phyloP scores from a whole-genome alignment of 2,797 vertebrate genomes.

The Melanotaenia pygmaea region DNA sequence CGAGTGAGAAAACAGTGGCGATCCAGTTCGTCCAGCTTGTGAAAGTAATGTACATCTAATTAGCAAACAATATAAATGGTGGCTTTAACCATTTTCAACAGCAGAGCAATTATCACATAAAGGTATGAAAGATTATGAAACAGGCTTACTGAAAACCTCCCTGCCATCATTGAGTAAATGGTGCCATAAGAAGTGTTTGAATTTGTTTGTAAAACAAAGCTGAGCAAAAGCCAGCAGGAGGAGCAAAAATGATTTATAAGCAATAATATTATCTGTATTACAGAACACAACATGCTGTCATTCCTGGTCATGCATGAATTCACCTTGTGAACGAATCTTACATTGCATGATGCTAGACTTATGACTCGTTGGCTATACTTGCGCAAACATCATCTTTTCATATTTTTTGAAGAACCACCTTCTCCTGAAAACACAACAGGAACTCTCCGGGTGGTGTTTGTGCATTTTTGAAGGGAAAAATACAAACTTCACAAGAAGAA shows the following conservation, averaged over 20 bases:
- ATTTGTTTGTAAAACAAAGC: constrained; percentile 1
- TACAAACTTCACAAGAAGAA: constrained; percentile 5
- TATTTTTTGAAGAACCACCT: constrained; percentile 37
- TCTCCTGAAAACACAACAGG: constrained; percentile 36
- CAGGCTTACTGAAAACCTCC: constrained; percentile 33
- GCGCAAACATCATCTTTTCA: constrained; percentile 51
- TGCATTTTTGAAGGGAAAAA: constrained; percentile 11
- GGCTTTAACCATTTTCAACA: constrained; percentile 17
- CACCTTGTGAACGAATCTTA: constrained; percentile 40
- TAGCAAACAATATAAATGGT: constrained; percentile 17
- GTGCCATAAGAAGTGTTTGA: constrained; percentile 22
- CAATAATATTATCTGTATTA: constrained; percentile 45
- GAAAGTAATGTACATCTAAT: not conserved
- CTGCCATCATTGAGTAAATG: not conserved
- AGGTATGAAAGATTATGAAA: constrained; percentile 34
- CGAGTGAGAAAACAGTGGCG: constrained; percentile 54
- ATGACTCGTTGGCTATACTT: constrained; percentile 7
- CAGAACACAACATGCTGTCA: constrained; percentile 29
- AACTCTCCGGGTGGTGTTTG: not conserved
- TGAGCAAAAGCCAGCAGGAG: constrained; percentile 36
- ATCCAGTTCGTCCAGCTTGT: constrained; percentile 36
- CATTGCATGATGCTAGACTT: not conserved
- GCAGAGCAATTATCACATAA: constrained; percentile 41
- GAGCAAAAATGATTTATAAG: constrained; percentile 38
- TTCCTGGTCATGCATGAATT: constrained; percentile 33